phyloP scores from a whole-genome alignment of 2,113 vertebrate genomes.

The Plotosus lineatus region DNA sequence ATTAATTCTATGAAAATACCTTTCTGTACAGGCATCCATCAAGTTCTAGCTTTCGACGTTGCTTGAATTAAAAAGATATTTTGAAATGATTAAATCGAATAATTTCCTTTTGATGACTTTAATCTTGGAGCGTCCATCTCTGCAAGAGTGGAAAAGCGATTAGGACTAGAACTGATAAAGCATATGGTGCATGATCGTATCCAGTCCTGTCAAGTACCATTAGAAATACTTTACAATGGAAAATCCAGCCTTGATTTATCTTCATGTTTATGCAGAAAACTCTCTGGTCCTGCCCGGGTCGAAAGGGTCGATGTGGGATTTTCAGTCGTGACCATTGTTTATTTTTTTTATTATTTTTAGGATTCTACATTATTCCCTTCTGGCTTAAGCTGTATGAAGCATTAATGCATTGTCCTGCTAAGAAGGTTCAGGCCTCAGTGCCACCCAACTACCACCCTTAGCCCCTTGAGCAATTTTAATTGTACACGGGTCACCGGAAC shows the following conservation, averaged over 20 bases:
- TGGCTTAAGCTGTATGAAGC: no score
- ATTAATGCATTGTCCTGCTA: no score
- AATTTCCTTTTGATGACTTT: not conserved
- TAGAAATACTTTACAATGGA: conserved; percentile 17
- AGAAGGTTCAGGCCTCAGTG: no score
- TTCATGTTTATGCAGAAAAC: conserved; percentile 1
- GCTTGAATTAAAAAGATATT: not conserved
- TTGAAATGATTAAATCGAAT: not conserved
- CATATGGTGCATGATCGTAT: conserved; percentile 13
- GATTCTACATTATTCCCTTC: no score
- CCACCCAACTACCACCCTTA: no score
- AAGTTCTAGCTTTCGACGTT: not conserved
- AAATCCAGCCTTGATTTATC: conserved; percentile 29
- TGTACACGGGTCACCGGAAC: no score
- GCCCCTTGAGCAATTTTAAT: no score
- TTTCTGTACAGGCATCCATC: not conserved
- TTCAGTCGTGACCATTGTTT: not conserved
- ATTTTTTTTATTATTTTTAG: no score
- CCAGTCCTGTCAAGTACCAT: not conserved
- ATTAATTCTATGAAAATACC: not conserved
- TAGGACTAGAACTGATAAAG: conserved; percentile 28
- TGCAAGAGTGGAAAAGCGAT: conserved; percentile 22
- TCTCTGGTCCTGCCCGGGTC: not conserved
- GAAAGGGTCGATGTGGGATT: not conserved
- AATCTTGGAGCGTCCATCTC: not conserved